Percentiles rank a stretch among this genome's conserved stretches.
phyloP scores from a whole-genome alignment of 2,888 invertebrate species.

The Xylota sylvarum region DNA sequence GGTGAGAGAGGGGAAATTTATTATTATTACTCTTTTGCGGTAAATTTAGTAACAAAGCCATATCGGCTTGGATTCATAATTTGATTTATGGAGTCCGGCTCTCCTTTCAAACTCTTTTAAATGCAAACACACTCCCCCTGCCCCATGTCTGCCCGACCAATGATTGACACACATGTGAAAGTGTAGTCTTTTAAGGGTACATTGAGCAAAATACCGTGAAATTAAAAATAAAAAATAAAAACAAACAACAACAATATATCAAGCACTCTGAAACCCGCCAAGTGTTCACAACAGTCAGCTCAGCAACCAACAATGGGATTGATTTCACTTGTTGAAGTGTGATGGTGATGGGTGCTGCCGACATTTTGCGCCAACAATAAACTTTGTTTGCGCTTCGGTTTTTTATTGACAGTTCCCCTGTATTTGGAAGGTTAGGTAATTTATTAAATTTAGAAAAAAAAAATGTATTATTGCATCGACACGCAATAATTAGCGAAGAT shows the following conservation, averaged over 20 bases:
- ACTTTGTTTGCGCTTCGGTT: slow-evolving; percentile 42
- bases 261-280: slow-evolving; percentile 53
- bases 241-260: slow-evolving; percentile 20
- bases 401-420: background rate
- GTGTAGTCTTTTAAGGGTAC: slow-evolving; percentile 70
- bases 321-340: slow-evolving; percentile 75
- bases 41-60: slow-evolving; percentile 56
- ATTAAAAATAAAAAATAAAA: slow-evolving; percentile 54
- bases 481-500: slow-evolving; percentile 23
- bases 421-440: slow-evolving; percentile 42
- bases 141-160: background rate
- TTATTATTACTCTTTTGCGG: slow-evolving; percentile 43
- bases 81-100: slow-evolving; percentile 52
- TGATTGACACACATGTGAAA: slow-evolving; percentile 68
- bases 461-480: background rate
- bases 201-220: slow-evolving; percentile 66
- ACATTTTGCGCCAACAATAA: slow-evolving; percentile 51
- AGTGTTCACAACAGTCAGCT: slow-evolving; percentile 53
- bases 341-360: slow-evolving; percentile 21
- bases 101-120: slow-evolving; percentile 42
- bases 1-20: background rate
- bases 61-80: slow-evolving; percentile 34
- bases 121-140: background rate
- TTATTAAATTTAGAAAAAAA: slow-evolving; percentile 22
- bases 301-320: slow-evolving; percentile 64